Evolutionary conservation across 1,140 invertebrate species (phyloP), one percentile per base, ranked within the genome.

Genomic region (Mactra quadrangularis): DNA sequence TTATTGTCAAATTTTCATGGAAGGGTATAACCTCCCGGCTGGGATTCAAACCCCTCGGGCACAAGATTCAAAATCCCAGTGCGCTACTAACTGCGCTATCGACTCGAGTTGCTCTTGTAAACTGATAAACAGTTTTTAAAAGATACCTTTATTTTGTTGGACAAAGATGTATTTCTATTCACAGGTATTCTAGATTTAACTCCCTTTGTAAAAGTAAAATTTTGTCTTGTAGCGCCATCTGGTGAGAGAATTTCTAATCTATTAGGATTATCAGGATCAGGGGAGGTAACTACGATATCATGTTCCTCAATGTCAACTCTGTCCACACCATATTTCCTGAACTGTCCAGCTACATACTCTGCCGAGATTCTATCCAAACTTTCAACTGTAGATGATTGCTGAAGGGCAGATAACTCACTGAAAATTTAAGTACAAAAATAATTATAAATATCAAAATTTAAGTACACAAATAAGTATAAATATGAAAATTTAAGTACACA

Each of bases 201-300:
- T 76, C 27, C 59, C 35, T 47, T 62, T 11, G 13, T 57, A 19
- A 76, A 62, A 31, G 41, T 62, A 22, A 60, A 27, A 31, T 62
- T 64, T 33, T 11, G 57, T n/a, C 15, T 47, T 7, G 25, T 76
- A 38, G 19, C n/a, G 31, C 70, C 70, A 59, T 74, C 70, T 74
- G 70, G 7, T 25, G 33, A 3, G 19, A 74, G 52, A 29, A 74
- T 74, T 74, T 74, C 70, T 27, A 74, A 52, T 41, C 70, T 55
- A n/a, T 74, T 74, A 22, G 70, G 70, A 45, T 59, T 47, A 0
- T 55, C 47, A n/a, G 74, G 57, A 76, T 76, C 74, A 76, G 55
- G 57, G 74, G 55, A 62, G 55, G 74, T 76, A 33, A 76, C 74
- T 62, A 76, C 74, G 31, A 64, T 52, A 4, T 76, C 57, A 62